Base-by-base conservation (phyloP, 2,113 vertebrate genomes). In the Electrona antarctica region DNA sequence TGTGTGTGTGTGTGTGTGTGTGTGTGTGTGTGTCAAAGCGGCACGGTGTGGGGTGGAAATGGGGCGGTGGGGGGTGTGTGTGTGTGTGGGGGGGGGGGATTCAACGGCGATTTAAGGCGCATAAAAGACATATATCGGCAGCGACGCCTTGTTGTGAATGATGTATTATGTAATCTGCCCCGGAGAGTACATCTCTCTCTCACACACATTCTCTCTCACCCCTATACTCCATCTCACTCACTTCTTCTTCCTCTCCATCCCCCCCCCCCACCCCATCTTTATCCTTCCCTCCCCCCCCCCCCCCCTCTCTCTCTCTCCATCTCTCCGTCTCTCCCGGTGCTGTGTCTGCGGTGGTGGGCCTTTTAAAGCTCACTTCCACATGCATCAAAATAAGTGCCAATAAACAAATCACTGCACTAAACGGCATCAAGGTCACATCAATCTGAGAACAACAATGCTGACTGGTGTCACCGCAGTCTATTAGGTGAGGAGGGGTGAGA, bases 321-420 rank as follows among this genome's bases (percentile, higher is more conserved):
- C 21, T 21, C 21, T 21, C 21, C 1, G 21, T 21, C 21, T 21
- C 21, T 21, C 21, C 2, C 21, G 21, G 21, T 21, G 21, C 21
- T 61, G 21, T 61, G 29, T 62, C 49, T 73, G 33, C 79, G 21
- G 67, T 77, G 52, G 75, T 77, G 52, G 75, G 82, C 85, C 90
- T 90, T 89, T 90, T 86, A 92, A 88, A 77, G 81, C 85, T 88
- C 77, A 79, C 87, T 90, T 92, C 81, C 85, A 91, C 89, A 87
- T 89, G 91, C 88, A 91, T 92, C 93, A 91, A 90, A 92, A 91
- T 91, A 91, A 90, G 90, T 92, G 91, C 86, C 91, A 89, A 90
- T 91, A 90, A 91, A 91, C 88, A 92, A 92, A 93, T 91, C 86
- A 86, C 89, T 80, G 82, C 79, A 78, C 89, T 90, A 92, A 92